Evolutionary conservation across 2,797 vertebrate species (phyloP), one percentile per base, ranked within the genome.

Genomic region (Mus caroli): DNA sequence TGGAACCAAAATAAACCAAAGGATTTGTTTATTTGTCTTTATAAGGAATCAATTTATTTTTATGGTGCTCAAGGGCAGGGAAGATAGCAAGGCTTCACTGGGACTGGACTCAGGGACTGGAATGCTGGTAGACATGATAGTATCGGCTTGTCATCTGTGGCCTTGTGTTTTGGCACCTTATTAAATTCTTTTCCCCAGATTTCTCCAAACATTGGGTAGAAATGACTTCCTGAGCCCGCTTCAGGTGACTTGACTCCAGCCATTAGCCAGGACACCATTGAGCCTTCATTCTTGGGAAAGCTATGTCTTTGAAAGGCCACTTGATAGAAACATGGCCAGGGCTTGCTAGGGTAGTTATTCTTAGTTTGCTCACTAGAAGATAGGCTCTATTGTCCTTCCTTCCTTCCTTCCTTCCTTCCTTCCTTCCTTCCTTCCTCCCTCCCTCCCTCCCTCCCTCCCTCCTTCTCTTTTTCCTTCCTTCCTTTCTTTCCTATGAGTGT

Each of bases 21-120:
- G n/a, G 77, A 46, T 79, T 91, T 80, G 86, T 82, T 93, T 93
- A 80, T 91, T 96, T 95, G 75, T 94, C 88, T 96, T 92, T 94
- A 12, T 85, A 88, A 91, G 43, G 50, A 95, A 75, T 94, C 94
- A 95, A 84, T 50, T 88, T 34, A 93, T 92, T 90, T 95, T 76
- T 79, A 20, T 85, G 46, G 62, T 94, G 64, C 58, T 46, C 64
- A 75, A 67, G 56, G 43, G 12, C 52, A 86, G 69, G 77, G 92
- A 62, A 20, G n/a, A 60, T 15, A 85, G 52, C 26, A 31, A 85
- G 26, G 40, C 34, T 60, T 96, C 3, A 1, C 7, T 50, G 60
- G 58, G 73, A 22, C 75, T 64, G 19, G 31, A 56, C 43, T 19
- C 50, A 73, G 79, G 60, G 50, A 46, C 62, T 80, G 34, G 69